phyloP scores from a whole-genome alignment of 2,113 vertebrate species.

The Ictalurus punctatus region DNA sequence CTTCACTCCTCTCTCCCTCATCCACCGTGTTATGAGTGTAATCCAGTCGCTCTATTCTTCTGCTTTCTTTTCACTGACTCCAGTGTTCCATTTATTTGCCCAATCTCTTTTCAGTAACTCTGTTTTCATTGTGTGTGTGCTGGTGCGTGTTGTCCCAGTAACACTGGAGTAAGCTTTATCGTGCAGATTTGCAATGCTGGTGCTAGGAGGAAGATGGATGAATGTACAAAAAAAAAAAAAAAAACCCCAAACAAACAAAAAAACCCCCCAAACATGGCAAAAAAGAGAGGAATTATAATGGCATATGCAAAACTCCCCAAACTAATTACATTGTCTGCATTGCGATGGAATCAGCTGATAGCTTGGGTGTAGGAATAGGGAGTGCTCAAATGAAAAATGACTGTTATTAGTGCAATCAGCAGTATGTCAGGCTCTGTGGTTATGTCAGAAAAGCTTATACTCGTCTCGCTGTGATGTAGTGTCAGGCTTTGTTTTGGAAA shows the following conservation, averaged over 20 bases:
- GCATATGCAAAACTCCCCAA: not conserved
- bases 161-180: constrained; percentile 32
- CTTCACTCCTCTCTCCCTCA: not conserved
- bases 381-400: constrained; percentile 16
- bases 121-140: constrained; percentile 51
- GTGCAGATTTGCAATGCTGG: not conserved
- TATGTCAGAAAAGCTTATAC: constrained; percentile 9
- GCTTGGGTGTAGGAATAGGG: not conserved
- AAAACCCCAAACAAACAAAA: not conserved
- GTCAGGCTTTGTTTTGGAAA: not conserved
- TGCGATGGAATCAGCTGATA: constrained; percentile 4
- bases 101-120: not conserved
- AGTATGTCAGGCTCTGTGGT: constrained; percentile 7
- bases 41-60: constrained; percentile 49
- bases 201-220: constrained; percentile 1
- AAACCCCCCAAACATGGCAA: not conserved
- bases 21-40: constrained; percentile 24
- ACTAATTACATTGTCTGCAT: constrained; percentile 2
- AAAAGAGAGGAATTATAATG: not conserved
- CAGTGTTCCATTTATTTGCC: constrained; percentile 5
- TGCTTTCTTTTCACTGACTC: constrained; percentile 52
- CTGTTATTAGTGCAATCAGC: constrained; percentile 25
- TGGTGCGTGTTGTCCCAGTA: constrained; percentile 23
- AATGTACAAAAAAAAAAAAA: not conserved
- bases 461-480: not conserved